A percentile compares a stretch with the other conserved stretches of the same genome.
phyloP scores from a whole-genome alignment of 2,113 vertebrate genomes.

The Pseudonaja textilis region DNA sequence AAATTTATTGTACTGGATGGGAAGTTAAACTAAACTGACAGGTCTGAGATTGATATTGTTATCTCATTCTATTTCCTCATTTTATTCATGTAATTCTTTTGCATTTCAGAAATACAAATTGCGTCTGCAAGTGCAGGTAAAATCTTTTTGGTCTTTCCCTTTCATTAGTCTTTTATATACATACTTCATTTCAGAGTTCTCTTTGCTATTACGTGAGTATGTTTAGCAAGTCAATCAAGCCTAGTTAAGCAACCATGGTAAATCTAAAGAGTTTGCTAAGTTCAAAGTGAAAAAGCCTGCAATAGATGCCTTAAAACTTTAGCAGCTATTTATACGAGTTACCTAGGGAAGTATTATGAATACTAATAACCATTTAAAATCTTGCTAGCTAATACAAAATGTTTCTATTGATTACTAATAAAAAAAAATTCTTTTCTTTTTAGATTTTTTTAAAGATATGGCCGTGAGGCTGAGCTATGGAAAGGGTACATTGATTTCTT shows the following conservation, averaged over 20 bases:
- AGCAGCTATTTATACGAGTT: not conserved
- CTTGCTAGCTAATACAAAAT: not conserved
- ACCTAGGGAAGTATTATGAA: not conserved
- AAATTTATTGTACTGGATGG: not conserved
- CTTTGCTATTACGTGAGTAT: not conserved
- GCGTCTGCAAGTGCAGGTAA: fast-evolving
- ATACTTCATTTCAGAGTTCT: not conserved
- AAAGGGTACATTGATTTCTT: not conserved
- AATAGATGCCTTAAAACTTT: not conserved
- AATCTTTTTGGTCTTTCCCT: not conserved
- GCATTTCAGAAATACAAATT: fast-evolving
- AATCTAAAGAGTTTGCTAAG: not conserved
- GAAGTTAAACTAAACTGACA: not conserved
- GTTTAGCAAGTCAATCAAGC: not conserved
- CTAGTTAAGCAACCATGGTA: not conserved
- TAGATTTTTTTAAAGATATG: not conserved
- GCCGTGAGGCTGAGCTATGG: fast-evolving
- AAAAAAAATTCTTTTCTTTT: not conserved
- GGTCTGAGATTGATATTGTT: not conserved
- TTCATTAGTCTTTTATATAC: not conserved
- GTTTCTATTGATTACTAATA: not conserved
- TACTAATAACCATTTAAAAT: not conserved
- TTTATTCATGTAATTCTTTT: not conserved
- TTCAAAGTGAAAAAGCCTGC: not conserved
- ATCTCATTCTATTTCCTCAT: not conserved